Evolutionary conservation across 2,113 vertebrate genomes (phyloP).

Genomic region (Microcebus tavaratra): DNA sequence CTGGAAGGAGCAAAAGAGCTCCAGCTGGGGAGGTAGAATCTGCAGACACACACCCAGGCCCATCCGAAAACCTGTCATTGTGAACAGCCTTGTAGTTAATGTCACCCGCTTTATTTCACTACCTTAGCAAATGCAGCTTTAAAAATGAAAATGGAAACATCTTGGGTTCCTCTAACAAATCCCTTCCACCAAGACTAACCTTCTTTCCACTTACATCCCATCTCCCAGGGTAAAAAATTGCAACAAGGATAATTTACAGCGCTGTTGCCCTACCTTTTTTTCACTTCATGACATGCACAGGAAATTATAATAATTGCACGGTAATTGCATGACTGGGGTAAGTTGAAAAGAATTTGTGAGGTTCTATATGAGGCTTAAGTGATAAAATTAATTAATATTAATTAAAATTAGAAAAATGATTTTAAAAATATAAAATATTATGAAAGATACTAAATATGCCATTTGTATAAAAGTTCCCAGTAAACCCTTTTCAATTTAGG

Average conservation of each 20-base stretch:
- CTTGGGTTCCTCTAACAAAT: background rate
- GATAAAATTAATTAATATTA: background rate
- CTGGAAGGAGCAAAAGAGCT: background rate
- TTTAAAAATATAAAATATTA: background rate
- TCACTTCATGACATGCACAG: background rate
- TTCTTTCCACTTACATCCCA: background rate
- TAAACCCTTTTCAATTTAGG: background rate
- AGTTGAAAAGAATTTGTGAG: background rate
- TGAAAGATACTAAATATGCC: background rate
- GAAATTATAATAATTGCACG: background rate
- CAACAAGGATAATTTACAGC: background rate
- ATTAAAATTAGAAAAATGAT: background rate
- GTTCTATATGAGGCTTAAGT: background rate
- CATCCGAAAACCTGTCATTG: background rate
- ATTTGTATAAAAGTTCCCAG: background rate
- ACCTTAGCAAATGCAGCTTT: background rate
- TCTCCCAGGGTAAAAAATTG: background rate
- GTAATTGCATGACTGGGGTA: background rate
- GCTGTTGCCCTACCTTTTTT: background rate
- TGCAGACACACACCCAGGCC: slow-evolving; percentile 45
- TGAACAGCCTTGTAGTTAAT: background rate
- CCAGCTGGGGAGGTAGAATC: slow-evolving; percentile 52
- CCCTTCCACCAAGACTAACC: background rate
- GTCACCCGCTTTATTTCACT: background rate
- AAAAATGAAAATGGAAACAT: background rate